Evolutionary conservation across 2,113 vertebrate species (phyloP).

Genomic region (Todiramphus saurophagus): DNA sequence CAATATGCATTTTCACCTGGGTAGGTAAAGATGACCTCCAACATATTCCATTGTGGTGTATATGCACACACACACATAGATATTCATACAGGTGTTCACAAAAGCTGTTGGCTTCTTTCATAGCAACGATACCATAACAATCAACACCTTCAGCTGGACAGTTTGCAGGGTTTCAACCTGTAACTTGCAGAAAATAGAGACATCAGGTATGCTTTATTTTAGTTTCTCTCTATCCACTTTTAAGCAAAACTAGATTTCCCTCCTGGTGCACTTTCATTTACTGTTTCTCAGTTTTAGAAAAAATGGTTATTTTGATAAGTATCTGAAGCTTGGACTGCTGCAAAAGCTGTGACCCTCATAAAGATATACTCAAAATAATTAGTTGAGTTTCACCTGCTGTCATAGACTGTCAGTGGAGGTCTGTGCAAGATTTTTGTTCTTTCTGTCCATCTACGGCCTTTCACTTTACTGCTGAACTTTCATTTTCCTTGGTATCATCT

Average conservation of each 20-base stretch:
- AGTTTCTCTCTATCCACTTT: background rate
- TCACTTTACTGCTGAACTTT: background rate
- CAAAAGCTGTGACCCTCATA: background rate
- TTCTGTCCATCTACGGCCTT: background rate
- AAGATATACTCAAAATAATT: background rate
- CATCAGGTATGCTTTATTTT: background rate
- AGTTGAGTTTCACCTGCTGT: background rate
- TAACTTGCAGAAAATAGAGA: background rate
- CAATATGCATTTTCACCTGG: background rate
- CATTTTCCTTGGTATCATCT: background rate
- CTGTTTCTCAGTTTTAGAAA: background rate
- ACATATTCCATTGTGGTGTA: background rate
- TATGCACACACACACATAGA: background rate
- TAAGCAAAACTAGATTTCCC: background rate
- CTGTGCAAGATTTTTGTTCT: background rate
- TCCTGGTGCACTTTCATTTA: background rate
- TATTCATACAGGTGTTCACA: background rate
- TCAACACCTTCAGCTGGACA: background rate
- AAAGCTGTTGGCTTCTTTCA: background rate
- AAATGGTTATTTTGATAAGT: background rate
- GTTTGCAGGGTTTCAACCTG: background rate
- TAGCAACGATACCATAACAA: background rate
- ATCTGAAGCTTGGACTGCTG: background rate
- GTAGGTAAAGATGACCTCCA: background rate
- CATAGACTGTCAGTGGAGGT: background rate